Evolutionary conservation across 2,113 vertebrate genomes (phyloP), one percentile per base, ranked within the genome.

Genomic region (Poicephalus gulielmi): DNA sequence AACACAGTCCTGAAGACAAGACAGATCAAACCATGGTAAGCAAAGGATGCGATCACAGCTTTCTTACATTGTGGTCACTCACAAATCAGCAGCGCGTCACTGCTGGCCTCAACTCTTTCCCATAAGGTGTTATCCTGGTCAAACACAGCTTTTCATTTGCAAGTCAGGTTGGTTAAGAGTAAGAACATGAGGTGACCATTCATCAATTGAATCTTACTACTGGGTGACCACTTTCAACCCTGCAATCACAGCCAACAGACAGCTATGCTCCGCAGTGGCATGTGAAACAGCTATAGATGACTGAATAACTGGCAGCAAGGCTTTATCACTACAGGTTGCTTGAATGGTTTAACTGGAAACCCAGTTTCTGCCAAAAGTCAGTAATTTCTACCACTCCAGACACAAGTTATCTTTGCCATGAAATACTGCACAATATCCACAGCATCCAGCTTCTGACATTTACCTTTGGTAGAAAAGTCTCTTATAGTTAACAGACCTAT

Each of bases 221-320:
- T 74, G 74, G 33, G 50, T 67, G 7, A 2, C 20, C 47, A 7
- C 2, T 0, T 22, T 44, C 70, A 59, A 2, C 57, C 80, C n/a
- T 31, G 13, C 9, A 24, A 41, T 25, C 3, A 1, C 52, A 52
- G 55, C 22, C 37, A 28, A 17, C 16, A 46, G 35, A 18, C 53
- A 64, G 88, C 44, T 24, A 2, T 35, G 60, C 77, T 28, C 77
- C 37, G 30, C 62, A 24, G 2, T 4, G 0, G 17, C 14, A 4
- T 2, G 4, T 27, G 44, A 4, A 15, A 33, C 24, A 33, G 43
- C 64, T 60, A 10, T 1, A 19, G 49, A 55, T 62, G 55, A 16
- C 62, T 8, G 28, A 71, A 27, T 2, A 10, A 2, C 31, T 14
- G n/a, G 13, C 75, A 31, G 1, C 27, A 33, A 46, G 9, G 27